These are phyloP conservation scores for Ciconia boyciana DNA, from an alignment of 2,113 vertebrate species.

Conservation along the genomic window DNA sequence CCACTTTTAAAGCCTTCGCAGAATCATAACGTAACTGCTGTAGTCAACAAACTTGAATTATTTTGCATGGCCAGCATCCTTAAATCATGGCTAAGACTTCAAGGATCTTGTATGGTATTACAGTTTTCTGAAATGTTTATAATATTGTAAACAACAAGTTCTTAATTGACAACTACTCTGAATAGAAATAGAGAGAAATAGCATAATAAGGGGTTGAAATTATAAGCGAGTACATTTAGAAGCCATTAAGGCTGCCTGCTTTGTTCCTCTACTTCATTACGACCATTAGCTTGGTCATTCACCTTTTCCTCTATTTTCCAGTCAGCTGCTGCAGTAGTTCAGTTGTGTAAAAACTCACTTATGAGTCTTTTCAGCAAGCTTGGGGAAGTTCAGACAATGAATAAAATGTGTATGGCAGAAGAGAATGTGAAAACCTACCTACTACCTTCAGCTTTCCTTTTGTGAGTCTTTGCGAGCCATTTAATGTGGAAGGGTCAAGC, in stretches of 20 bases:
- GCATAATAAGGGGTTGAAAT: background rate
- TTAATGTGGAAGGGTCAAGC: background rate
- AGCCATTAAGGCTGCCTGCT: background rate
- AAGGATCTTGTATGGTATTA: background rate
- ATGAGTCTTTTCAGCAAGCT: background rate
- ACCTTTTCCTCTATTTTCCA: background rate
- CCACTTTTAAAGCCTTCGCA: background rate
- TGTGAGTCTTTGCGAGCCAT: background rate
- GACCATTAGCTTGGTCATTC: background rate
- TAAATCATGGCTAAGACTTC: background rate
- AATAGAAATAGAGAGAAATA: background rate
- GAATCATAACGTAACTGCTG: background rate
- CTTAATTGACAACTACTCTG: background rate
- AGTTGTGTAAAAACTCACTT: background rate
- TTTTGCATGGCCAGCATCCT: background rate
- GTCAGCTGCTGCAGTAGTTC: background rate
- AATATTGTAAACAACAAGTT: background rate
- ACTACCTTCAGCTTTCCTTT: background rate
- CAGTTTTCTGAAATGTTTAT: background rate
- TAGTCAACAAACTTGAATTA: background rate
- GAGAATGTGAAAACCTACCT: background rate
- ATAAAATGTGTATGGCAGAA: background rate
- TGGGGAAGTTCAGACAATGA: background rate
- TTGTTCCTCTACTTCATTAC: background rate
- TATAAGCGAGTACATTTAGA: background rate